phyloP scores from a whole-genome alignment of 2,113 vertebrate species.

The Phaethornis superciliosus region DNA sequence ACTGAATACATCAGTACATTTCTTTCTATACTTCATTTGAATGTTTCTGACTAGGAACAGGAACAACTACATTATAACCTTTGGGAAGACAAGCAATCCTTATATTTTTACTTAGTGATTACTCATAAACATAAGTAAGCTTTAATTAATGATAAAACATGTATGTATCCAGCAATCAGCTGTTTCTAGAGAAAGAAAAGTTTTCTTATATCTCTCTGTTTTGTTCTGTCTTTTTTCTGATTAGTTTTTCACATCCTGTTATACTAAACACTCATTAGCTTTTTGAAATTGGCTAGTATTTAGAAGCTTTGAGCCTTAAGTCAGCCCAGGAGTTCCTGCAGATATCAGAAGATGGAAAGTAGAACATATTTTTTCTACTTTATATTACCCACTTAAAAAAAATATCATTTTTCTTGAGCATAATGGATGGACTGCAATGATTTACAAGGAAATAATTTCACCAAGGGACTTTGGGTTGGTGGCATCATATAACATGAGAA shows the following conservation, averaged over 20 bases:
- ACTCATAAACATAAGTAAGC: background rate
- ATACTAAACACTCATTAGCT: background rate
- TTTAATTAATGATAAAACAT: background rate
- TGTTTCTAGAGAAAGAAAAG: background rate
- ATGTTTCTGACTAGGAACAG: background rate
- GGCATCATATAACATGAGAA: slow-evolving; percentile 42
- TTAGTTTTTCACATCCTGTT: background rate
- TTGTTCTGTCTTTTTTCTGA: background rate
- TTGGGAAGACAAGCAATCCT: background rate
- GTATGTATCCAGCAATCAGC: background rate
- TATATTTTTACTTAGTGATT: background rate
- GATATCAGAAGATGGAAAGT: background rate
- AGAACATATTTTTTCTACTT: background rate
- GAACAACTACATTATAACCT: background rate
- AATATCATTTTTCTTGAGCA: slow-evolving; percentile 34
- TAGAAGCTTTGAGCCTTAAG: background rate
- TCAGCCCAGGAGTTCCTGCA: background rate
- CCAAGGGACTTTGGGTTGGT: slow-evolving; percentile 9
- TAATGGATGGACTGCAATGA: slow-evolving; percentile 47
- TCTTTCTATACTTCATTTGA: background rate
- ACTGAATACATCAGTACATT: background rate
- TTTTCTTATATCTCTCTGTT: background rate
- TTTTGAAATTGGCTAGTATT: background rate
- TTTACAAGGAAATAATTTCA: slow-evolving; percentile 65
- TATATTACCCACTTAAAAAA: slow-evolving; percentile 24